phyloP scores from a whole-genome alignment of 2,888 invertebrate species.

The Ceratothoa steindachneri region DNA sequence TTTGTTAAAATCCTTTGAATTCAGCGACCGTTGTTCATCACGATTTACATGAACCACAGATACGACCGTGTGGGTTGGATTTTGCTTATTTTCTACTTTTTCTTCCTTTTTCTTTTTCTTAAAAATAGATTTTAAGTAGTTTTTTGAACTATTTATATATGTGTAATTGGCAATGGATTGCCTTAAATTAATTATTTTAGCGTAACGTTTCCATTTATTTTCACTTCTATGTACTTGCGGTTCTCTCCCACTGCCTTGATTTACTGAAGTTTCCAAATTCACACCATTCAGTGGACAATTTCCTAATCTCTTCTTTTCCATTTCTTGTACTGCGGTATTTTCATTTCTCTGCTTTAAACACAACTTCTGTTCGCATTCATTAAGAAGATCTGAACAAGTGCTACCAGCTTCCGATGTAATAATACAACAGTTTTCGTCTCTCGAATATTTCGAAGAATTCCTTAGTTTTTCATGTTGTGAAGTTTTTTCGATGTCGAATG shows the following conservation, averaged over 20 bases:
- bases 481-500: neutral
- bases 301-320: neutral
- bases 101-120: neutral
- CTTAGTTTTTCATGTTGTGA: neutral
- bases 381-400: neutral
- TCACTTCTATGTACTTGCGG: neutral
- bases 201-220: neutral
- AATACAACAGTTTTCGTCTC: neutral
- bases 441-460: neutral
- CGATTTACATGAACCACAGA: neutral
- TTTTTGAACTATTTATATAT: neutral
- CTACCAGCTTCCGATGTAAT: neutral
- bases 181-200: neutral
- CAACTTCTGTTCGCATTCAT: too few species aligned
- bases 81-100: neutral
- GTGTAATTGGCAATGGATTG: neutral
- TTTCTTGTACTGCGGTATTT: neutral
- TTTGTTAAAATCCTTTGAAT: too few species aligned
- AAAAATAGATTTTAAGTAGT: neutral
- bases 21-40: too few species aligned
- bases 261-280: neutral
- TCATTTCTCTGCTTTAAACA: neutral
- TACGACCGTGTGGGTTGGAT: neutral
- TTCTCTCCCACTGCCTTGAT: neutral
- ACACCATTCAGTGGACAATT: neutral